These are phyloP conservation scores for Xestia ashworthii DNA, from an alignment of 2,888 invertebrate species.

Conservation along the genomic window DNA sequence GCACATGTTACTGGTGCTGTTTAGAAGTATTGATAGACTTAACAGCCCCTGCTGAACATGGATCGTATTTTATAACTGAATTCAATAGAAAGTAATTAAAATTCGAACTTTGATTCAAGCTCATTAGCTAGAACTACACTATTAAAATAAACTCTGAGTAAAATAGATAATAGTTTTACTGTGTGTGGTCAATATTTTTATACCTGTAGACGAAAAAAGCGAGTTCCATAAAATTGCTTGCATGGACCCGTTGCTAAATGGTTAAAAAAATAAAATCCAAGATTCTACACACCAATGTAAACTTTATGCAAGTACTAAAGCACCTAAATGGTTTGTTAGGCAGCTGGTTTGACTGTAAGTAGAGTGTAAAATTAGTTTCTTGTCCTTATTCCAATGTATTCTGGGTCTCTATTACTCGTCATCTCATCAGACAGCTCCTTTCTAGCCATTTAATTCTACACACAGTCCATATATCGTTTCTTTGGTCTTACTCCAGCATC, in stretches of 20 bases:
- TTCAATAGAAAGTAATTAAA: neutral
- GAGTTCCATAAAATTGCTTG: neutral
- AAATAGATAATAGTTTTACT: rapidly evolving
- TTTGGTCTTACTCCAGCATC: too few species aligned
- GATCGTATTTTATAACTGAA: neutral
- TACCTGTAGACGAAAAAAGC: neutral
- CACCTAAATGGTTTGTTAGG: neutral
- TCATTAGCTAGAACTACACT: neutral
- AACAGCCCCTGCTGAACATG: neutral
- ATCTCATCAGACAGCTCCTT: too few species aligned
- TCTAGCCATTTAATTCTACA: too few species aligned
- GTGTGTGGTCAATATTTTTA: neutral
- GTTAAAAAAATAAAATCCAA: neutral
- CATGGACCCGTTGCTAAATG: too few species aligned
- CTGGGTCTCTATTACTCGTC: too few species aligned
- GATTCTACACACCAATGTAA: neutral
- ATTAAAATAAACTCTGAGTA: neutral
- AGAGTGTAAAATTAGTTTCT: neutral
- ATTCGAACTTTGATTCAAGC: neutral
- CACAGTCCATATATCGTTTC: too few species aligned
- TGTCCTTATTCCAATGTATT: too few species aligned
- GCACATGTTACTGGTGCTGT: conserved; percentile 31
- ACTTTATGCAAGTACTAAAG: neutral
- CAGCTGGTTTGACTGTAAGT: neutral
- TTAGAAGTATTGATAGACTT: conserved; percentile 10